phyloP scores from a whole-genome alignment of 2,113 vertebrate genomes.

The Thunnus thynnus region DNA sequence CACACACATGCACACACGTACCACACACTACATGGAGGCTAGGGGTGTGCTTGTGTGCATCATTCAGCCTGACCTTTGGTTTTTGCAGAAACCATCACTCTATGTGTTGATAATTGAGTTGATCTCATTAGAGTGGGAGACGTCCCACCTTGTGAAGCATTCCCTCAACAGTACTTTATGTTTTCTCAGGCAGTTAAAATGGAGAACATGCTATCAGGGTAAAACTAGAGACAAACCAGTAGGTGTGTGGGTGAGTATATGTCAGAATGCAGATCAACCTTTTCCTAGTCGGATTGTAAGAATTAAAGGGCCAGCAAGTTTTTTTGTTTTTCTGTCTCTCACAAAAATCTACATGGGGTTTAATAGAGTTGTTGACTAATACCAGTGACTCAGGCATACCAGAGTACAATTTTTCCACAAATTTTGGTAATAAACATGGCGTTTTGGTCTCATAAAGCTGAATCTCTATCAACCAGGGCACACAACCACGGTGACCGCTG shows the following conservation, averaged over 20 bases:
- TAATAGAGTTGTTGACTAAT: background rate
- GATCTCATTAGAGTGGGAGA: conserved; percentile 52
- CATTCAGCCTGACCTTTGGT: conserved; percentile 47
- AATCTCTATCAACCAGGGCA: background rate
- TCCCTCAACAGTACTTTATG: conserved; percentile 16
- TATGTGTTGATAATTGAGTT: conserved; percentile 53
- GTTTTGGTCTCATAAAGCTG: no score
- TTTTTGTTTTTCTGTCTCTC: background rate
- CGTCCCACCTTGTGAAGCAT: conserved; percentile 7
- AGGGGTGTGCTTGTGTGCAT: conserved; percentile 25
- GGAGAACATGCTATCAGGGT: conserved; percentile 2
- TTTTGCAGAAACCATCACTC: conserved; percentile 16
- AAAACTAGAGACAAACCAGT: no score
- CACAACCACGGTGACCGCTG: background rate
- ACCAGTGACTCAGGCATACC: background rate
- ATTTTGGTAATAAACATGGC: no score
- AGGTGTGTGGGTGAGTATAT: background rate
- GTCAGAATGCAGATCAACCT: conserved; percentile 12
- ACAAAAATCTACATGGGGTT: background rate
- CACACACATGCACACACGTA: background rate
- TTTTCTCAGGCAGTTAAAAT: conserved; percentile 14
- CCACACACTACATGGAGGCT: background rate
- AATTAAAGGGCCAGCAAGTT: background rate
- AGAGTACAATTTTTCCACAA: no score
- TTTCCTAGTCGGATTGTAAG: background rate